A percentile compares a stretch with the other conserved stretches of the same genome.
These are phyloP conservation scores for Slavum lentiscoides DNA, from an alignment of 2,888 invertebrate species.

Conservation along the genomic window DNA sequence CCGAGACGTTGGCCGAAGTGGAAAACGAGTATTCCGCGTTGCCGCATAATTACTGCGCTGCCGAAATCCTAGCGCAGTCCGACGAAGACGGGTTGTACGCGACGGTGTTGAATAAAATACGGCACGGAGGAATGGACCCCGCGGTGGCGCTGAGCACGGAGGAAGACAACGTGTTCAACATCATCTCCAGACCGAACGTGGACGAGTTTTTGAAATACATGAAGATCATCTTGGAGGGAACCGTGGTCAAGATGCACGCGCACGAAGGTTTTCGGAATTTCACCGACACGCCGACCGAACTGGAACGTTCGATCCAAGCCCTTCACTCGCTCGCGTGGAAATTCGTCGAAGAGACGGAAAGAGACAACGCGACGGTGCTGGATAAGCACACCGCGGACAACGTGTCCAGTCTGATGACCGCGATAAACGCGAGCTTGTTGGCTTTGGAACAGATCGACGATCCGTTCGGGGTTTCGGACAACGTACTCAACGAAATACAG, in stretches of 20 bases:
- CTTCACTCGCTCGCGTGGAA: constrained; percentile 36
- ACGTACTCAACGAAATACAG: constrained; percentile 38
- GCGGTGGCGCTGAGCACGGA: not conserved
- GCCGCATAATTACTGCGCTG: not conserved
- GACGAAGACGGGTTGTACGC: constrained; percentile 24
- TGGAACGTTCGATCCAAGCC: constrained; percentile 26
- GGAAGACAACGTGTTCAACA: constrained; percentile 12
- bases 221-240: constrained; percentile 36
- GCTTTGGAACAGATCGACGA: constrained; percentile 39
- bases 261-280: constrained; percentile 8
- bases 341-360: constrained; percentile 48
- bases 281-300: not conserved
- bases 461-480: constrained; percentile 42
- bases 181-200: not conserved
- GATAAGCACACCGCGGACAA: constrained; percentile 55
- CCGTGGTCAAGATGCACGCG: constrained; percentile 18
- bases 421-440: constrained; percentile 39
- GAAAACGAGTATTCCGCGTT: constrained; percentile 8
- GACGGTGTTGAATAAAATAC: constrained; percentile 11
- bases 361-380: constrained; percentile 44
- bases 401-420: constrained; percentile 48
- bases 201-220: constrained; percentile 36
- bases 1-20: constrained; percentile 28
- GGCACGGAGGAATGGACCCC: not conserved
- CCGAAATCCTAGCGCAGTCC: not conserved